Percentiles rank a stretch among this genome's conserved stretches.
phyloP scores from a whole-genome alignment of 2,888 invertebrate genomes.

The Clusia tigrina region DNA sequence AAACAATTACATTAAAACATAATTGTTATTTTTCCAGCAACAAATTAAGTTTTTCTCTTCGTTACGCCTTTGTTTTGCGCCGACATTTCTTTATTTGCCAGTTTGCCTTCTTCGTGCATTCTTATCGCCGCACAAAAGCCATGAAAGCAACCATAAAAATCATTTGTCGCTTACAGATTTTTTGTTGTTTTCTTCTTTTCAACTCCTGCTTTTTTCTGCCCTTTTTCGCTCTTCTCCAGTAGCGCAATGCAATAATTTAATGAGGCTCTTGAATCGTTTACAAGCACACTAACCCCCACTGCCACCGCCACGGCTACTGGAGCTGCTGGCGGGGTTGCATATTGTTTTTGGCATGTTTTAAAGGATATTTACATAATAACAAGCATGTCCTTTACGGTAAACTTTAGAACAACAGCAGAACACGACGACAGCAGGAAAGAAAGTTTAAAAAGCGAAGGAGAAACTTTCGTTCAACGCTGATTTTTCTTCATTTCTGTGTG shows the following conservation, averaged over 20 bases:
- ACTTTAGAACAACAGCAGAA: background rate
- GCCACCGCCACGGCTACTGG: background rate
- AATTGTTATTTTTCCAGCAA: conserved; percentile 54
- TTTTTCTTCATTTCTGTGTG: conserved; percentile 51
- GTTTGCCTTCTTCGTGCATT: background rate
- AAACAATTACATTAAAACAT: conserved; percentile 56
- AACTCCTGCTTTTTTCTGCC: background rate
- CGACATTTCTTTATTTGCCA: background rate
- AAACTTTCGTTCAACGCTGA: conserved; percentile 56
- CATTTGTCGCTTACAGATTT: background rate
- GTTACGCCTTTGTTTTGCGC: background rate
- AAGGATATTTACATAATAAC: conserved; percentile 34
- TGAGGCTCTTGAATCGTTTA: conserved; percentile 55
- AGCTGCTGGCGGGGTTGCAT: background rate
- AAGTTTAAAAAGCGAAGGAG: conserved; percentile 58
- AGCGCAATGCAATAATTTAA: conserved; percentile 54
- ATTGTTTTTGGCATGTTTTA: conserved; percentile 22
- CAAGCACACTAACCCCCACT: conserved; percentile 27
- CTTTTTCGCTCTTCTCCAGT: conserved; percentile 26
- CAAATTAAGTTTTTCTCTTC: conserved; percentile 52
- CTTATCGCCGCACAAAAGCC: background rate
- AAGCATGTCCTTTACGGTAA: conserved; percentile 27
- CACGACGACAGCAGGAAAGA: conserved; percentile 25
- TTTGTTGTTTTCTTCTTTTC: conserved; percentile 20
- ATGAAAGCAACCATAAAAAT: conserved; percentile 14